These are phyloP conservation scores for Harpagoxenus sublaevis DNA, from an alignment of 2,888 invertebrate genomes.

Conservation along the genomic window DNA sequence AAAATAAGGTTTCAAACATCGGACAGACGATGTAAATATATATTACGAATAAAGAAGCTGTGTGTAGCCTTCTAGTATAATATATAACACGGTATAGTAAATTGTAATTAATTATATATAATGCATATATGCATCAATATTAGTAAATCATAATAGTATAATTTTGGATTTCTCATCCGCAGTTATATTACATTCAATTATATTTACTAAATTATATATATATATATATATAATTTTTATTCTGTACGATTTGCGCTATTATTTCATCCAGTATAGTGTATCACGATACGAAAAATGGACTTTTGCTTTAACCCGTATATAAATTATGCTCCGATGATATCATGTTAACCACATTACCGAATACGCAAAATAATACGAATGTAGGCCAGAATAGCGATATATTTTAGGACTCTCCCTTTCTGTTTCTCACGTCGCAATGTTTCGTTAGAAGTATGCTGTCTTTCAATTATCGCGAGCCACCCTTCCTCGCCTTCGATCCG, in stretches of 20 bases:
- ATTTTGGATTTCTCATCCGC: not conserved
- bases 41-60: not conserved
- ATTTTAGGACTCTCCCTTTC: not conserved
- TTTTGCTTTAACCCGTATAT: not conserved
- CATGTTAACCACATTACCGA: not conserved
- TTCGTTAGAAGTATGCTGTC: constrained; percentile 6
- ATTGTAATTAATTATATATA: not conserved
- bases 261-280: not conserved
- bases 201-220: not conserved
- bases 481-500: constrained; percentile 42
- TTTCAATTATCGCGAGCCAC: constrained; percentile 48
- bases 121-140: not conserved
- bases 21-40: not conserved
- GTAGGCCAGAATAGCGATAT: not conserved
- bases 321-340: not conserved
- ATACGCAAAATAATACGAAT: not conserved
- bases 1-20: not conserved
- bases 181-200: not conserved
- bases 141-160: not conserved
- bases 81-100: not conserved
- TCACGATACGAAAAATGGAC: not conserved
- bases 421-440: not conserved
- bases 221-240: not conserved
- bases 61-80: not conserved
- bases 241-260: not conserved